phyloP scores from a whole-genome alignment of 2,113 vertebrate genomes.

The Oreotrochilus melanogaster region DNA sequence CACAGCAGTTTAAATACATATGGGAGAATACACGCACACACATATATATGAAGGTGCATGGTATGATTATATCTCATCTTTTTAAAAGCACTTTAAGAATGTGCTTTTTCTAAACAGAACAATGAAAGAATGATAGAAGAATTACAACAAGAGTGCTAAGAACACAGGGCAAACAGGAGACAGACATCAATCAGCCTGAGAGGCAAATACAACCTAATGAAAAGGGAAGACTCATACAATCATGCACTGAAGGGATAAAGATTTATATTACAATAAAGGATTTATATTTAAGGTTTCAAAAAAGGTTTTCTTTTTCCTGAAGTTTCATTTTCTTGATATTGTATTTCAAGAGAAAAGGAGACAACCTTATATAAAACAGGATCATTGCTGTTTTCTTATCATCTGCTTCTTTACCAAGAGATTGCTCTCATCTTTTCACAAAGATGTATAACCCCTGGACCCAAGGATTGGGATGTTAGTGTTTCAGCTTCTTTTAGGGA shows the following conservation, averaged over 20 bases:
- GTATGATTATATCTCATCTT: constrained; percentile 48
- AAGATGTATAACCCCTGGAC: constrained; percentile 47
- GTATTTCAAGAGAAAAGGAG: constrained; percentile 64
- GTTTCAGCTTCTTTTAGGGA: constrained; percentile 4
- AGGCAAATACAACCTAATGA: constrained; percentile 56
- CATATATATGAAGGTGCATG: neutral
- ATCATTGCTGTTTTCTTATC: constrained; percentile 66
- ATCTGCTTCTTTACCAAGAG: constrained; percentile 45
- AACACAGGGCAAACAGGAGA: constrained; percentile 62
- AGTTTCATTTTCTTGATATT: constrained; percentile 64
- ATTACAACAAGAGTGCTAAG: neutral
- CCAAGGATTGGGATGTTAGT: constrained; percentile 21
- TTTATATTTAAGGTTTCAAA: constrained; percentile 56
- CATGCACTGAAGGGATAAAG: constrained; percentile 54
- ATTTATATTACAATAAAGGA: constrained; percentile 72
- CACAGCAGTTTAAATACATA: constrained; percentile 29
- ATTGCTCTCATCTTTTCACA: constrained; percentile 71
- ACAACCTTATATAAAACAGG: constrained; percentile 50
- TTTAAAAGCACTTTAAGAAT: constrained; percentile 44
- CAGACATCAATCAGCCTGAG: constrained; percentile 69
- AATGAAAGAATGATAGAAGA: constrained; percentile 71
- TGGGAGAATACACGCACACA: neutral
- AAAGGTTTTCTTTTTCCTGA: neutral
- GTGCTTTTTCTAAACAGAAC: constrained; percentile 57
- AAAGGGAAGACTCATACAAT: constrained; percentile 54